These are phyloP conservation scores for Paralichthys olivaceus DNA, from an alignment of 2,113 vertebrate genomes.

Conservation along the genomic window DNA sequence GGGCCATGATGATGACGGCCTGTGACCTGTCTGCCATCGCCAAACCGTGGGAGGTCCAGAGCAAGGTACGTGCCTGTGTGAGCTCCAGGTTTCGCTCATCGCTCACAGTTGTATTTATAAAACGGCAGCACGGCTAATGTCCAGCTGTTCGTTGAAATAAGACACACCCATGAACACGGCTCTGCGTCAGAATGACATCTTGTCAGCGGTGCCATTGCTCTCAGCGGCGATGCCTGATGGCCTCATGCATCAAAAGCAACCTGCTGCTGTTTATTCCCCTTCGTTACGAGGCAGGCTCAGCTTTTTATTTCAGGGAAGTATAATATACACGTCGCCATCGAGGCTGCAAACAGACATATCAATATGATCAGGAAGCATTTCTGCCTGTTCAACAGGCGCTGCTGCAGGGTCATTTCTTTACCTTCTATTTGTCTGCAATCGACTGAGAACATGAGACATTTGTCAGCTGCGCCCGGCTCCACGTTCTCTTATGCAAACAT, in stretches of 20 bases:
- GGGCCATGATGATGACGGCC: slow-evolving; percentile 89
- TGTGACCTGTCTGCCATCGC: slow-evolving; percentile 87
- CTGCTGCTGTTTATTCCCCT: slow-evolving; percentile 46
- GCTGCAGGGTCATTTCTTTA: slow-evolving; percentile 5
- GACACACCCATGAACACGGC: slow-evolving; percentile 5
- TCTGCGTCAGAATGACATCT: slow-evolving; percentile 30
- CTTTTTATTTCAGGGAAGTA: slow-evolving; percentile 39
- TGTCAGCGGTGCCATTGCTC: slow-evolving; percentile 63
- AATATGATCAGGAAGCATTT: slow-evolving; percentile 10
- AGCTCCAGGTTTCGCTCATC: not conserved
- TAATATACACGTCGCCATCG: not conserved
- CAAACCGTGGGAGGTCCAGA: slow-evolving; percentile 87
- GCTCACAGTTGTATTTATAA: not conserved
- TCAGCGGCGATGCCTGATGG: slow-evolving; percentile 43
- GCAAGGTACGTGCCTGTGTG: slow-evolving; percentile 73
- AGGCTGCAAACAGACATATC: not conserved
- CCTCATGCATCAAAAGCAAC: slow-evolving; percentile 62
- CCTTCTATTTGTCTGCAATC: slow-evolving; percentile 28
- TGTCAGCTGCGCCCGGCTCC: not conserved
- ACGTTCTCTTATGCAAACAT: not conserved
- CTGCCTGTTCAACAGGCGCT: not conserved
- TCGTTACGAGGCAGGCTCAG: slow-evolving; percentile 43
- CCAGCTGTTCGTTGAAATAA: slow-evolving; percentile 4
- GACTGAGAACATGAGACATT: not conserved
- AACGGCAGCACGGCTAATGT: not conserved